Conservation (phyloP, 2,113 vertebrate species). For the Zapus hudsonius region DNA sequence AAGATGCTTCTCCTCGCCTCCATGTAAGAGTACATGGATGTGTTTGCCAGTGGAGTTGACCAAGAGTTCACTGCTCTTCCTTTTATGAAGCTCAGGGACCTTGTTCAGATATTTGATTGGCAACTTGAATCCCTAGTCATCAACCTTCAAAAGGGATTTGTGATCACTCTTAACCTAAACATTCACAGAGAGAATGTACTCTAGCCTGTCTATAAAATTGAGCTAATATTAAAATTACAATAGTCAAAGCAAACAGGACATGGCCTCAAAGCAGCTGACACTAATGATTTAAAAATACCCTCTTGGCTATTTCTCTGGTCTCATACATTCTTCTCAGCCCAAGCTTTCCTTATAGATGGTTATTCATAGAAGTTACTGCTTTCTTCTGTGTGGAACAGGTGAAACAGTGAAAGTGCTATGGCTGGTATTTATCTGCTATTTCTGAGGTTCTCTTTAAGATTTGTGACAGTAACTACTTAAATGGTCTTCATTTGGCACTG, state of each 20-base stretch:
- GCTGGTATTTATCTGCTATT: background rate
- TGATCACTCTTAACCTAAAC: background rate
- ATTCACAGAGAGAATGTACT: background rate
- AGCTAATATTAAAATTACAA: background rate
- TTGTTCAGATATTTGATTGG: background rate
- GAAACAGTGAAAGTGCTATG: background rate
- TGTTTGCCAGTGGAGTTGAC: background rate
- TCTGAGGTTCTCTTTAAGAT: constrained; percentile 5
- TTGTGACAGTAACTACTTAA: background rate
- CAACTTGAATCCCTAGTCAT: background rate
- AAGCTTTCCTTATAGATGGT: constrained; percentile 10
- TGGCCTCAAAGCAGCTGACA: background rate
- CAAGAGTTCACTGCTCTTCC: background rate
- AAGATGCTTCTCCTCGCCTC: background rate
- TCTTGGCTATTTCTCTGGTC: background rate
- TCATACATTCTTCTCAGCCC: background rate
- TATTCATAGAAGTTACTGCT: background rate
- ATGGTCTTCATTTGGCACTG: background rate
- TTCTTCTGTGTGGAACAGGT: background rate
- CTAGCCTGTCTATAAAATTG: background rate
- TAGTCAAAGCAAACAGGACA: background rate
- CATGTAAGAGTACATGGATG: background rate
- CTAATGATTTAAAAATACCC: background rate
- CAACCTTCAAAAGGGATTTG: background rate
- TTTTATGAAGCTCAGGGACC: background rate